A percentile compares a stretch with the other conserved stretches of the same genome.
Evolutionary conservation across 2,113 vertebrate species (phyloP).

Genomic region (Hystrix cristata): DNA sequence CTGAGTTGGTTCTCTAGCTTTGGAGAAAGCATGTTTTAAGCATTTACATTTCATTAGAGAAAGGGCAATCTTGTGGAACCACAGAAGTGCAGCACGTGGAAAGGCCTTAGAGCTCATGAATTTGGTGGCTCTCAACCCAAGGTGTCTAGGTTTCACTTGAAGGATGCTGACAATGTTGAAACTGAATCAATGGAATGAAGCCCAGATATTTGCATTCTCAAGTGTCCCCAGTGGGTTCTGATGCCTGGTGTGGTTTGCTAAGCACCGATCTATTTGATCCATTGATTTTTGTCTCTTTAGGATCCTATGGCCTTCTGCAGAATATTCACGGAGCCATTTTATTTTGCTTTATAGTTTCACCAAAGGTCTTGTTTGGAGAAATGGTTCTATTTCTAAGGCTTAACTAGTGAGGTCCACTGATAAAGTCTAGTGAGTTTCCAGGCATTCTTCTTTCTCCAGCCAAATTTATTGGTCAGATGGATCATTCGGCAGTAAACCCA

Average conservation of each 20-base stretch:
- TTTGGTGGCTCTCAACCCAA: not conserved
- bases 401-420: not conserved
- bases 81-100: not conserved
- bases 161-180: not conserved
- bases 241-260: not conserved
- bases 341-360: not conserved
- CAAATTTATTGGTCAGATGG: not conserved
- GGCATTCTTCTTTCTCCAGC: not conserved
- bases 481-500: not conserved
- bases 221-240: not conserved
- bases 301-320: not conserved
- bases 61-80: not conserved
- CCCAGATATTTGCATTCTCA: not conserved
- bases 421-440: not conserved
- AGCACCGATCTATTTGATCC: not conserved
- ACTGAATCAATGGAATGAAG: not conserved
- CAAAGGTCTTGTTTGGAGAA: slow-evolving; percentile 9
- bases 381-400: not conserved
- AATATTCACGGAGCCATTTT: not conserved
- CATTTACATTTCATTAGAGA: not conserved
- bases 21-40: slow-evolving; percentile 26
- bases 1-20: slow-evolving; percentile 5
- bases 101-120: not conserved
- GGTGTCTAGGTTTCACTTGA: not conserved
- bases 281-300: slow-evolving; percentile 54